phyloP scores from a whole-genome alignment of 2,888 invertebrate species.

The Melanchra persicariae region DNA sequence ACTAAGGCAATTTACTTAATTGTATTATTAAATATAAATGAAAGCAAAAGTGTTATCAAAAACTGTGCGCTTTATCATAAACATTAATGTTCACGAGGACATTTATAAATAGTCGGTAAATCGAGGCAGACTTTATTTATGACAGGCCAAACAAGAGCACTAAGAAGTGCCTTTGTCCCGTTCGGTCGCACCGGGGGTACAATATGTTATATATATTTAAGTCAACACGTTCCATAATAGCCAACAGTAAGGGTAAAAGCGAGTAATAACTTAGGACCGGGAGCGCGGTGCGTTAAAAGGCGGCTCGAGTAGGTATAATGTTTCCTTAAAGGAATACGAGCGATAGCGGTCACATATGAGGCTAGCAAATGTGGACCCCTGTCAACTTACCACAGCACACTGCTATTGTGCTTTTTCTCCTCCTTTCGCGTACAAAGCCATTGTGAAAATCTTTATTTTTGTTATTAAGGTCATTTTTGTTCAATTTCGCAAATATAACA shows the following conservation, averaged over 20 bases:
- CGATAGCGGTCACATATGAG: conserved; percentile 43
- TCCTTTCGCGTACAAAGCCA: conserved; percentile 42
- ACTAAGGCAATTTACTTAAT: conserved; percentile 61
- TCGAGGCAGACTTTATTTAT: conserved; percentile 52
- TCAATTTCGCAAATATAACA: conserved; percentile 38
- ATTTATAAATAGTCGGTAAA: conserved; percentile 36
- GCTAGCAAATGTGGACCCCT: conserved; percentile 42
- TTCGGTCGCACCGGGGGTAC: conserved; percentile 40
- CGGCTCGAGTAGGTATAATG: conserved; percentile 52
- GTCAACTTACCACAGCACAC: conserved; percentile 52
- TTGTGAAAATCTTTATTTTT: conserved; percentile 48
- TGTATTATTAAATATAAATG: conserved; percentile 58
- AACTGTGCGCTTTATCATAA: conserved; percentile 38
- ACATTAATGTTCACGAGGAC: conserved; percentile 32
- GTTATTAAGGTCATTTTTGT: conserved; percentile 31
- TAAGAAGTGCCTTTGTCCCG: conserved; percentile 53
- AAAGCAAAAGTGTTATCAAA: conserved; percentile 49
- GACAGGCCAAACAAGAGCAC: conserved; percentile 31
- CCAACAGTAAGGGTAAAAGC: conserved; percentile 57
- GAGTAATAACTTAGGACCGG: conserved; percentile 54
- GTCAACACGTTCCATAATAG: conserved; percentile 52
- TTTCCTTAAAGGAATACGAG: conserved; percentile 56
- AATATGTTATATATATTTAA: conserved; percentile 61
- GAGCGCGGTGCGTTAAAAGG: conserved; percentile 58
- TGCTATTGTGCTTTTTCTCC: conserved; percentile 45